Evolutionary conservation across 2,113 vertebrate species (phyloP).

Genomic region (Spilogale gracilis): DNA sequence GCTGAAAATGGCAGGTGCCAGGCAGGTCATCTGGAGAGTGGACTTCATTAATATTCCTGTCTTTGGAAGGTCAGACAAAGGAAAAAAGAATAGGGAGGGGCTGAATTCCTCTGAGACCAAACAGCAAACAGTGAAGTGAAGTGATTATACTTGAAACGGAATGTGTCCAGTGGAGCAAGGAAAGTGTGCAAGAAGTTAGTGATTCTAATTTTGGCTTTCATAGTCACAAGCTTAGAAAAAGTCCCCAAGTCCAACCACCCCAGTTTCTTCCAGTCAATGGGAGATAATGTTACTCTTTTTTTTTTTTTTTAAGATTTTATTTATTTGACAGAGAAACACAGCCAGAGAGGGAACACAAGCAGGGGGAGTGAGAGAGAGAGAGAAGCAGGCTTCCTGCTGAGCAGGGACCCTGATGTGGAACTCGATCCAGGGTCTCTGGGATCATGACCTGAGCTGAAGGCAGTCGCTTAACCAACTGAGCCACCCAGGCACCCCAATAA

Average conservation of each 20-base stretch:
- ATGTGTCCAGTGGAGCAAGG: background rate
- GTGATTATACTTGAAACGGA: background rate
- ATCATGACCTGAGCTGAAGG: no score
- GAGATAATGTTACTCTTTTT: background rate
- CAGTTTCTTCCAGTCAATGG: conserved; percentile 48
- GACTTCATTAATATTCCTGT: conserved; percentile 58
- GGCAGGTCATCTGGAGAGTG: background rate
- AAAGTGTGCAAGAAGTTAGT: conserved; percentile 30
- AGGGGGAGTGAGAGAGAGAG: no score
- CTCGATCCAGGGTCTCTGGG: no score
- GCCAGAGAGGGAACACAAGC: no score
- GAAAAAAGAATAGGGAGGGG: conserved; percentile 44
- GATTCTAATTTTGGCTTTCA: conserved; percentile 72
- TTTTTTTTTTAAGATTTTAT: no score
- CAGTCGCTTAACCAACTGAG: no score
- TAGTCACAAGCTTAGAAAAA: conserved; percentile 70
- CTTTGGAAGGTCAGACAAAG: conserved; percentile 71
- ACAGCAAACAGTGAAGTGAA: conserved; percentile 57
- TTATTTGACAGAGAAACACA: no score
- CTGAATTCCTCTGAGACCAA: conserved; percentile 48
- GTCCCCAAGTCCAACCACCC: conserved; percentile 30
- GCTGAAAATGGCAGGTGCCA: background rate
- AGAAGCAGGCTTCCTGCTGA: no score
- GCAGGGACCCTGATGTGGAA: no score
- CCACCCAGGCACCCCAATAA: background rate